phyloP scores from a whole-genome alignment of 1,140 invertebrate genomes.

The Drosophila teissieri region DNA sequence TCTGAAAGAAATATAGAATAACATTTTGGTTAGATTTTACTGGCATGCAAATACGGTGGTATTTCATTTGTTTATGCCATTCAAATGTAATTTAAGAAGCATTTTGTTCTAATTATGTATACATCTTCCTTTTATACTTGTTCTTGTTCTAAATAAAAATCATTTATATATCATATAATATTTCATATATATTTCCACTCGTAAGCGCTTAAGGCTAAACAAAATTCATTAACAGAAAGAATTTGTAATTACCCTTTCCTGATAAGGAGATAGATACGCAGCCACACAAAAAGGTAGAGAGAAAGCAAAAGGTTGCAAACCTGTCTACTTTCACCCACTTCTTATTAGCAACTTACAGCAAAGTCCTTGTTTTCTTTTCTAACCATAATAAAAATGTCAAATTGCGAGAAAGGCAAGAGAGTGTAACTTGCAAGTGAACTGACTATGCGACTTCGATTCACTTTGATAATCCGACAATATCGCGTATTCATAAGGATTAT shows the following conservation, averaged over 20 bases:
- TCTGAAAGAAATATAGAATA: not conserved
- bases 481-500: conserved; percentile 18
- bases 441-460: conserved; percentile 27
- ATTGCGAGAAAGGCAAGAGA: conserved; percentile 65
- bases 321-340: conserved; percentile 4
- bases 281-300: not conserved
- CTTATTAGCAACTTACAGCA: conserved; percentile 26
- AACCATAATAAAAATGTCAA: conserved; percentile 69
- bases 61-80: not conserved
- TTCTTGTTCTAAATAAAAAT: no score
- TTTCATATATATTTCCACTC: no score
- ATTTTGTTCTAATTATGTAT: no score
- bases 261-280: conserved; percentile 5
- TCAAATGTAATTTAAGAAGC: no score
- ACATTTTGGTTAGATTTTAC: no score
- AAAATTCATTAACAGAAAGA: no score
- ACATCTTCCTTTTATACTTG: no score
- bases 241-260: no score
- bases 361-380: conserved; percentile 14
- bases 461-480: conserved; percentile 18
- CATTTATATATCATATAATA: no score
- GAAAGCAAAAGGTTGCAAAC: conserved; percentile 3
- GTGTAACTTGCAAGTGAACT: conserved; percentile 12
- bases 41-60: conserved; percentile 2
- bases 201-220: no score